phyloP scores from a whole-genome alignment of 2,888 invertebrate species.

The Frankliniella intonsa region DNA sequence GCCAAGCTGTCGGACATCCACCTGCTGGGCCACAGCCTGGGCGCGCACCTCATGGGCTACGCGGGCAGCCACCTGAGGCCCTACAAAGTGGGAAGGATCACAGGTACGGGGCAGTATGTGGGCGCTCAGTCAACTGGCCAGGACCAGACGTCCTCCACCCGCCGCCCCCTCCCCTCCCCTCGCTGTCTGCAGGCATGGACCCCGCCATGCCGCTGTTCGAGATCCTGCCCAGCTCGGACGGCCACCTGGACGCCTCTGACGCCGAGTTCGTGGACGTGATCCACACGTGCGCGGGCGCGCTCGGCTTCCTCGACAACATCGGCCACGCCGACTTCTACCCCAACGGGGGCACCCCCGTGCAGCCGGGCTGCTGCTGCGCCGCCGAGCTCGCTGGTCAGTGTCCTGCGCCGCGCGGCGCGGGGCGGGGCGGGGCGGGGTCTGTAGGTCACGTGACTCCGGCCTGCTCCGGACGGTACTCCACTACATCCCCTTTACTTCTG shows the following conservation, averaged over 20 bases:
- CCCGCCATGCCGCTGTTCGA: conserved; percentile 65
- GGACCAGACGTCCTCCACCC: neutral
- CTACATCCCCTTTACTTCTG: neutral
- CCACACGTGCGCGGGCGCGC: conserved; percentile 64
- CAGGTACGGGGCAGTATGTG: conserved; percentile 36
- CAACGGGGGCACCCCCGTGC: conserved; percentile 61
- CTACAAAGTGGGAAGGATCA: conserved; percentile 47
- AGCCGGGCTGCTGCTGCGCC: conserved; percentile 61
- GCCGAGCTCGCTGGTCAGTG: conserved; percentile 44
- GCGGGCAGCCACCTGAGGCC: conserved; percentile 33
- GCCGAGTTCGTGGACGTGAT: conserved; percentile 69
- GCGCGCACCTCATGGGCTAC: conserved; percentile 19
- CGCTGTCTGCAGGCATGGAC: conserved; percentile 50
- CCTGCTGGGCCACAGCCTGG: conserved; percentile 13
- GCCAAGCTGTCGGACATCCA: conserved; percentile 1
- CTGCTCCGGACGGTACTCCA: neutral
- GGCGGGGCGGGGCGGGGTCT: too few species aligned
- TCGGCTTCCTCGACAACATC: conserved; percentile 57
- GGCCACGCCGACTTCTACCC: conserved; percentile 74
- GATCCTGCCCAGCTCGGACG: conserved; percentile 41
- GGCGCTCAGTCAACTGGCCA: too few species aligned
- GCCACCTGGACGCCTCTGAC: conserved; percentile 58
- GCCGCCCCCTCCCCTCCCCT: neutral
- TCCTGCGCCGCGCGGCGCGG: too few species aligned
- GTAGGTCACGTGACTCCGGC: neutral